These are phyloP conservation scores for Andrena minutula DNA, from an alignment of 2,888 invertebrate genomes.

Conservation along the genomic window DNA sequence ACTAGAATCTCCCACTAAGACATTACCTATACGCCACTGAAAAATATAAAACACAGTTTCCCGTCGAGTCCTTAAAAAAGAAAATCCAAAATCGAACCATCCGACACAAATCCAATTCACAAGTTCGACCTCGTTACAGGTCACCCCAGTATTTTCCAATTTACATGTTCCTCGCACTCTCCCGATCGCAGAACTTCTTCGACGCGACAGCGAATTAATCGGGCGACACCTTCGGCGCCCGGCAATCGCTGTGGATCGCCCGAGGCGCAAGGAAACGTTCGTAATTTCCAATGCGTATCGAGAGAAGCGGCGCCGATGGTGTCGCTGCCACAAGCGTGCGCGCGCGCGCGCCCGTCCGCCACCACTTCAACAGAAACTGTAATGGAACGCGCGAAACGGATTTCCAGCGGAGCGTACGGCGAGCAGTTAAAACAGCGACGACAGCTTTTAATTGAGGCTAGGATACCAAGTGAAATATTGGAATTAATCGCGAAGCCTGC, in stretches of 20 bases:
- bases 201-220: background rate
- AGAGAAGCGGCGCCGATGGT: background rate
- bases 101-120: too few species aligned
- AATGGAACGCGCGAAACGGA: conserved; percentile 59
- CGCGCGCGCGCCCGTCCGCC: too few species aligned
- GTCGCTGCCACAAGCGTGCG: background rate
- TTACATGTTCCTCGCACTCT: background rate
- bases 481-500: conserved; percentile 70
- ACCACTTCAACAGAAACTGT: background rate
- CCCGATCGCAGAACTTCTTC: background rate
- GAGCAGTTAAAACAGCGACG: conserved; percentile 68
- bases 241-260: background rate
- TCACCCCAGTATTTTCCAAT: too few species aligned
- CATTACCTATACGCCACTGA: too few species aligned
- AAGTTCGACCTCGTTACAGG: too few species aligned
- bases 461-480: conserved; percentile 71
- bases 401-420: conserved; percentile 58
- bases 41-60: too few species aligned
- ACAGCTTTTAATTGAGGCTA: conserved; percentile 72
- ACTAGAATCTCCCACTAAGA: too few species aligned
- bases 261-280: background rate
- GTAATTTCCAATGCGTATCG: background rate
- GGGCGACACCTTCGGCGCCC: background rate
- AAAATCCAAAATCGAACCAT: too few species aligned
- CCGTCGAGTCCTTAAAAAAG: too few species aligned